Evolutionary conservation across 2,888 invertebrate species (phyloP).

Genomic region (Drosophila greeni): DNA sequence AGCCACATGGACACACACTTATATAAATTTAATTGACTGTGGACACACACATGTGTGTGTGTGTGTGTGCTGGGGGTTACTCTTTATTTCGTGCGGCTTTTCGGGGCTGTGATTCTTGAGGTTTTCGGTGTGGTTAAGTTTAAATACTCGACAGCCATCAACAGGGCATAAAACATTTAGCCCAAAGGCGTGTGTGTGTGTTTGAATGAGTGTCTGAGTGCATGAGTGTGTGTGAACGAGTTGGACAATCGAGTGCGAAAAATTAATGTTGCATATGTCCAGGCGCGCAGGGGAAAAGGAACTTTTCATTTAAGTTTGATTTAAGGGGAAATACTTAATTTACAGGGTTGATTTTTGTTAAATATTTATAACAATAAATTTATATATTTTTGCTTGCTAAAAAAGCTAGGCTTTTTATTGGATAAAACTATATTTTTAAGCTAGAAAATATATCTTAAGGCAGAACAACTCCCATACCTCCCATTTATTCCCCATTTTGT

Average conservation of each 20-base stretch:
- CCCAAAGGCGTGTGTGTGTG: conserved; percentile 55
- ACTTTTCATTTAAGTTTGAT: background rate
- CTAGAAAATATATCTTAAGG: background rate
- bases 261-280: conserved; percentile 58
- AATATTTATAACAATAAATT: background rate
- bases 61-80: conserved; percentile 32
- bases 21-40: conserved; percentile 69
- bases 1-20: conserved; percentile 40
- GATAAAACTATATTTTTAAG: background rate
- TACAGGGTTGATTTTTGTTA: fast-evolving
- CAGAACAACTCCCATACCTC: too few relatives aligned
- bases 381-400: background rate
- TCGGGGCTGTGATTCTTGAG: conserved; percentile 71
- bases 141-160: conserved; percentile 73
- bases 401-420: too few relatives aligned
- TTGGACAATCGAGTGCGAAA: conserved; percentile 27
- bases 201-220: background rate
- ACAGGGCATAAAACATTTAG: conserved; percentile 73
- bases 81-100: conserved; percentile 45
- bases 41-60: conserved; percentile 55
- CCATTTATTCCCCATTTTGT: background rate
- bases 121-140: conserved; percentile 69
- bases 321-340: too few relatives aligned
- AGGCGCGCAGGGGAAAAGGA: conserved; percentile 42
- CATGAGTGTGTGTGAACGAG: conserved; percentile 7